Evolutionary conservation across 1,140 invertebrate genomes (phyloP), one percentile per base, ranked within the genome.

Genomic region (Papilio polyxenes): DNA sequence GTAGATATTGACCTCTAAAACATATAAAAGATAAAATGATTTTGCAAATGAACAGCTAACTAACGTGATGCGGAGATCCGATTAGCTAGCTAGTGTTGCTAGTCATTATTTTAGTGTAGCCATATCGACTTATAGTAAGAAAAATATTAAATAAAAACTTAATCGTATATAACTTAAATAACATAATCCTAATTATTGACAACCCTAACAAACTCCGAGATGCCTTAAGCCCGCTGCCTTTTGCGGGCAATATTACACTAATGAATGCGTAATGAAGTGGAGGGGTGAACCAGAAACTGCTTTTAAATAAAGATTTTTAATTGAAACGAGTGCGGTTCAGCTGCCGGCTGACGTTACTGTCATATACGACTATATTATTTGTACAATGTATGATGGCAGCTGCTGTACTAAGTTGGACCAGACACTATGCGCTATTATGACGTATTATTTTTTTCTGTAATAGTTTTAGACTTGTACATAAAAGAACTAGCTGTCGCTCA

Each of bases 221-320:
- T 72, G 48, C 75, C 75, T 49, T 15, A 51, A 51, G 44, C 20
- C 23, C 20, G 44, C 48, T 51, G 75, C 44, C 75, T 77, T 53
- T 77, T 51, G 44, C 44, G 49, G 48, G 53, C 48, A 56, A 77
- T 49, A 77, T 77, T 51, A 77, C 48, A 53, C 75, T 77, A 77
- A 77, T 77, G 75, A 77, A 53, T 77, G 75, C 75, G 44, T 77
- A 31, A 77, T 77, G 23, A 56, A 77, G 75, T 53, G 48, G 20
- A 13, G n/a, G 48, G 75, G 44, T 49, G 75, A 53, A 53, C 48
- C 20, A 53, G 75, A 49, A 31, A 51, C 23, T 20, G 48, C 49
- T 49, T 56, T 23, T 77, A 51, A 51, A 72, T 72, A 72, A 72
- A 72, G 65, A 37, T 72, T 72, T 44, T 37, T 40, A 72, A 40